These are phyloP conservation scores for Pseudochaenichthys georgianus DNA, from an alignment of 2,797 vertebrate species.

Conservation along the genomic window DNA sequence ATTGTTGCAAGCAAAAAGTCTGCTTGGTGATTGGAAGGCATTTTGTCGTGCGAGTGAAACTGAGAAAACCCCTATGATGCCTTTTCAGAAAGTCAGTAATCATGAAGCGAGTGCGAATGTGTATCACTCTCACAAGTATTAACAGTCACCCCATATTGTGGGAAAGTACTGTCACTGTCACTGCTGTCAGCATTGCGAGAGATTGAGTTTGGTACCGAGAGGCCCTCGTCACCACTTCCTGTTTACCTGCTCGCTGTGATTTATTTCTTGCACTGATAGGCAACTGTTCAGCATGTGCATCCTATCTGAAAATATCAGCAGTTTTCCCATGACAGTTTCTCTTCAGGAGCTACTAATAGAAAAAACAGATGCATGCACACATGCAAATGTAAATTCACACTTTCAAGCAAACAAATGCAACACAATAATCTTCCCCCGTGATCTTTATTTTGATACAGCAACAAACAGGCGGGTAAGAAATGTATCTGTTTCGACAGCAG, in stretches of 20 bases:
- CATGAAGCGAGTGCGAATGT: constrained; percentile 42
- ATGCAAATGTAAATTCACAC: neutral
- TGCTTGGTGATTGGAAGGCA: constrained; percentile 37
- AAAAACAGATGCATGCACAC: constrained; percentile 13
- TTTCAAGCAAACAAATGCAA: constrained; percentile 1
- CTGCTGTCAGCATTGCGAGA: constrained; percentile 15
- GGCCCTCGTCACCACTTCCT: constrained; percentile 74
- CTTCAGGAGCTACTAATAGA: constrained; percentile 4
- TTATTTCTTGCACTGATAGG: constrained; percentile 62
- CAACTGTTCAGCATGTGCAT: constrained; percentile 43
- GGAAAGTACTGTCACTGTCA: constrained; percentile 51
- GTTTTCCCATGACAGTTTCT: neutral
- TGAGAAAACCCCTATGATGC: constrained; percentile 69
- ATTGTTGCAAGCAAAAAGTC: neutral
- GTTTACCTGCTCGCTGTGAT: constrained; percentile 71
- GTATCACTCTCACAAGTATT: constrained; percentile 27
- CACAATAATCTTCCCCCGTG: constrained; percentile 19
- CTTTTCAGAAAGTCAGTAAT: constrained; percentile 5
- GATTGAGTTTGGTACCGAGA: constrained; percentile 16
- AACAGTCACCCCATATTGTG: constrained; percentile 46
- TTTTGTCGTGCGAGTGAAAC: constrained; percentile 42
- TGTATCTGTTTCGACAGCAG: neutral
- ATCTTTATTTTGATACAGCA: constrained; percentile 24
- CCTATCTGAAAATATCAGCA: constrained; percentile 24
- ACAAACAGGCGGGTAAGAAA: neutral